Conservation (phyloP, 2,888 invertebrate species). For the Sycophila texana region DNA sequence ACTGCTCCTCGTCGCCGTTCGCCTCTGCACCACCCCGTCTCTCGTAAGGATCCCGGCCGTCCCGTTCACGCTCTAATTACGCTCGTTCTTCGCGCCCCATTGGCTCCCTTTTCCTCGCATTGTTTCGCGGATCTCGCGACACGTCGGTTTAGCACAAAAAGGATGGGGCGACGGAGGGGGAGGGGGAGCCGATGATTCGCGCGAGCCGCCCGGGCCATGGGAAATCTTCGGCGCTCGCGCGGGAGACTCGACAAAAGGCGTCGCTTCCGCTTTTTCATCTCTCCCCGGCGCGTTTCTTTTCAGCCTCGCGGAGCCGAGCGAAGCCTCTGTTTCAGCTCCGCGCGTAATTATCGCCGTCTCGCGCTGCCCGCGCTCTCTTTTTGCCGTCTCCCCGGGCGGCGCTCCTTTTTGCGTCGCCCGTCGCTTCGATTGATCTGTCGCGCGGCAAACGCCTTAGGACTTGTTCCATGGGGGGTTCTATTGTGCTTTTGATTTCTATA, state of each 20-base stretch:
- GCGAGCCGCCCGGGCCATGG: not conserved
- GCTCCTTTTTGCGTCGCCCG: not conserved
- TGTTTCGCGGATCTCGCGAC: constrained; percentile 27
- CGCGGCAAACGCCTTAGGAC: too few relatives aligned
- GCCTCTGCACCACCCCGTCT: too few relatives aligned
- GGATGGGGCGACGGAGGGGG: too few relatives aligned
- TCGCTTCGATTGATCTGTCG: too few relatives aligned
- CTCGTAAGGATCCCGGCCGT: not conserved
- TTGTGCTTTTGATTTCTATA: too few relatives aligned
- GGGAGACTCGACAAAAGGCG: not conserved
- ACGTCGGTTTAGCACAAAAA: not conserved
- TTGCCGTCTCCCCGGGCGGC: not conserved
- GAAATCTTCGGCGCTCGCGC: constrained; percentile 28
- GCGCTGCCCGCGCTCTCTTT: not conserved
- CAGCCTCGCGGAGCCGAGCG: not conserved
- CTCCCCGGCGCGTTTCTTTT: constrained; percentile 7
- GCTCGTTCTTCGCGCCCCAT: constrained; percentile 28
- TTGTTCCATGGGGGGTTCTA: too few relatives aligned
- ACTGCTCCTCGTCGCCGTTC: too few relatives aligned
- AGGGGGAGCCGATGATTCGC: not conserved
- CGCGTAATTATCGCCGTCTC: constrained; percentile 33
- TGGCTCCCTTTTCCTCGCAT: constrained; percentile 24
- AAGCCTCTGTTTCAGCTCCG: constrained; percentile 6
- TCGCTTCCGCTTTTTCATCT: constrained; percentile 18
- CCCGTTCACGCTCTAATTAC: constrained; percentile 54